Evolutionary conservation across 2,797 vertebrate genomes (phyloP), one percentile per base, ranked within the genome.

Genomic region (Pseudochirops corinnae): DNA sequence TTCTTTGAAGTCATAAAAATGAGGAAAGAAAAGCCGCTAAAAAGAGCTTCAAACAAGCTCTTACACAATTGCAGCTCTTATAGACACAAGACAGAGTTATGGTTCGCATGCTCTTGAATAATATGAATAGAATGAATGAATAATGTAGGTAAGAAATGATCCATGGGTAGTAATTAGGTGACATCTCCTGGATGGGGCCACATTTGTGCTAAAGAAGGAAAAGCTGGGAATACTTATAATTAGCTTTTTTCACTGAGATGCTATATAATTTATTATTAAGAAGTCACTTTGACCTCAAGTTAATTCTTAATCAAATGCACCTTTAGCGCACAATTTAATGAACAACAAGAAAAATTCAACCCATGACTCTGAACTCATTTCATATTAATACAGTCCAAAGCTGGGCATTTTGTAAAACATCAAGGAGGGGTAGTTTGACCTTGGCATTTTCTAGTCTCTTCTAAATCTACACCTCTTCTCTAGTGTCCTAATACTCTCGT

Each of bases 1-100:
- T 39, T 82, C 57, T 33, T 74, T 93, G 57, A 14, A 95, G 62
- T 46, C 52, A 29, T 55, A n/a, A 95, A 93, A 94, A 29, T 33
- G 90, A 55, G 55, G 29, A 92, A 92, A 95, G 14, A 0, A 95
- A 21, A 92, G 50, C 9, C 13, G 91, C 91, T 24, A 53, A 91
- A 94, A 96, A 91, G 92, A 94, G 55, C 21, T 62, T 52, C 50
- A 31, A 97, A 56, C 2, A 26, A 26, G 13, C 39, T 92, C 31
- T 67, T 39, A 57, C 5, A 12, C 3, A 56, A 13, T 46, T 46
- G 21, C 39, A 46, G 3, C 39, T 82, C 74, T 82, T 82, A 11
- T 18, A 46, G 39, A 82, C 0, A 26, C 18, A 82, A 46, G 39
- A 26, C 3, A 26, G n/a, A 46, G 24, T 26, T 82, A 26, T 46